A percentile compares a stretch with the other conserved stretches of the same genome.
Conservation (phyloP, 2,888 invertebrate species). For the Syrphus vitripennis region DNA sequence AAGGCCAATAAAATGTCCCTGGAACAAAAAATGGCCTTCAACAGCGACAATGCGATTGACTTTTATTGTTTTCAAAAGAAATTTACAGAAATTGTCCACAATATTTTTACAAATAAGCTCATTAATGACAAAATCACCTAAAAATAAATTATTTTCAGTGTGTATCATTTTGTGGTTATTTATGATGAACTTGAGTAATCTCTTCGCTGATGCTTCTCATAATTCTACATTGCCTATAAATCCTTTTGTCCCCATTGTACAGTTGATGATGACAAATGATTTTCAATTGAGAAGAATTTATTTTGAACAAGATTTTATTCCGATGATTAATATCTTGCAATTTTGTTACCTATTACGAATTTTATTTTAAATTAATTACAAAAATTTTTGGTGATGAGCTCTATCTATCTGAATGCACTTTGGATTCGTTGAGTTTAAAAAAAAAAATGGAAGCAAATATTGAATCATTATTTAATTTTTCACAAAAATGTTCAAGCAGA, state of each 20-base stretch:
- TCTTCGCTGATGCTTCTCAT: neutral
- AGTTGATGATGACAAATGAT: slow-evolving; percentile 18
- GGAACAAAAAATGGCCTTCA: neutral
- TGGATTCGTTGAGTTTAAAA: neutral
- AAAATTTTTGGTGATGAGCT: neutral
- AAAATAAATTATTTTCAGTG: slow-evolving; percentile 34
- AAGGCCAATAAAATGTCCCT: neutral
- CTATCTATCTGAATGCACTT: neutral
- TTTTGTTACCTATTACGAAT: too few species aligned
- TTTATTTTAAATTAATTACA: slow-evolving; percentile 7
- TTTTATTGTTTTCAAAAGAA: neutral
- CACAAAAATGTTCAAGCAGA: slow-evolving; percentile 6
- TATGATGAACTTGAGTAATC: too few species aligned
- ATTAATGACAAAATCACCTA: slow-evolving; percentile 25
- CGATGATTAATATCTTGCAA: slow-evolving; percentile 45
- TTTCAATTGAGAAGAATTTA: slow-evolving; percentile 20
- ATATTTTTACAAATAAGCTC: neutral
- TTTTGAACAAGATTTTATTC: slow-evolving; percentile 13
- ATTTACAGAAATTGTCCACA: neutral
- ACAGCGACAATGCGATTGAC: neutral
- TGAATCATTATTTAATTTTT: neutral
- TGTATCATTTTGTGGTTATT: neutral
- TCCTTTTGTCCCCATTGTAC: neutral
- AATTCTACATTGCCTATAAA: neutral
- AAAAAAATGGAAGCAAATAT: neutral